Base-by-base conservation (phyloP, 2,797 vertebrate species). In the Lates japonicus region DNA sequence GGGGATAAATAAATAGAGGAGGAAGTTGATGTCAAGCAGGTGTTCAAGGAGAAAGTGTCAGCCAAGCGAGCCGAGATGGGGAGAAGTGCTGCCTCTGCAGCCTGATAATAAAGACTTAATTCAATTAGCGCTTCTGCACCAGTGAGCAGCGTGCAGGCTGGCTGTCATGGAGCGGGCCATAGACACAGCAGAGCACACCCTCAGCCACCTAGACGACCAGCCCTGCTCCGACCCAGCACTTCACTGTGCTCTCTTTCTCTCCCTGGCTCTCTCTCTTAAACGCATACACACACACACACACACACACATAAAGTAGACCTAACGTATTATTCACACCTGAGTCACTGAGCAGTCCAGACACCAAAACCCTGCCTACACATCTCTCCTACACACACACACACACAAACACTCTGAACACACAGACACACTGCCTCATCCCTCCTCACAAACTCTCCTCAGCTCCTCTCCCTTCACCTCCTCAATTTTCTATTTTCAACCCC, bases 31-130 rank as follows among this genome's bases (percentile, higher is more conserved):
- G 95, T 95, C 95, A 95, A 95, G 94, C 95, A 95, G 95, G 94
- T 96, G 93, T 95, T 96, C 95, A 96, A 96, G 95, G 95, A 95
- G 95, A 95, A 95, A 95, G 94, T 96, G 95, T 96, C 95, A 96
- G 95, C 94, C 95, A 95, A 95, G 92, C 90, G 83, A 93, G 89
- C 92, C 86, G 91, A 92, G 93, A 93, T 92, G 89, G 88, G 90
- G 90, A 95, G 94, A 96, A 95, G 91, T 95, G 95, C 94, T 95
- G 95, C 94, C 93, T 93, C 94, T 95, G 95, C 94, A 95, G 94
- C 93, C 93, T 90, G 90, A 94, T 96, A 95, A 95, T 95, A 96
- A 95, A 95, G 93, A 94, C 95, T 95, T 96, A 95, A 96, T 96
- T 96, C 93, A 96, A 95, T 96, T 96, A 95, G 93, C 84, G 90